Evolutionary conservation across 2,888 invertebrate genomes (phyloP), one percentile per base, ranked within the genome.

Genomic region (Steromphala cineraria): DNA sequence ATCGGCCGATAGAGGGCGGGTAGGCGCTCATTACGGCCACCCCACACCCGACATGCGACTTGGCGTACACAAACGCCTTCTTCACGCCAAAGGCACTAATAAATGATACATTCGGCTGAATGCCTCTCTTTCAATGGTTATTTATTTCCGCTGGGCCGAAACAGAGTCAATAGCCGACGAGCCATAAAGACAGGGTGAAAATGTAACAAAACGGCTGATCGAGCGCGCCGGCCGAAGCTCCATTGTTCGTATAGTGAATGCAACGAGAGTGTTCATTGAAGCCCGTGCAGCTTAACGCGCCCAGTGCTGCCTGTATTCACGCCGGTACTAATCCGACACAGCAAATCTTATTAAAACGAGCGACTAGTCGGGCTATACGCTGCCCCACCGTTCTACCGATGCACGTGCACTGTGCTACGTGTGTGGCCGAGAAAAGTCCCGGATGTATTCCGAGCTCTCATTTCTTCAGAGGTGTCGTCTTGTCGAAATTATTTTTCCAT

Each of bases 121-220:
- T 78, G 71, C 75, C 24, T 78, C 55, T 67, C 53, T 79, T 62
- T 78, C 78, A 78, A 53, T 75, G 56, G 78, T 62, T 81, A 81
- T 81, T 81, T 81, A 78, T 81, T 81, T 81, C 81, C 71, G 56
- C 36, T 31, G 79, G 46, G 53, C 75, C 75, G 40, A 62, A 62
- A 46, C 53, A 46, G 55, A 53, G 53, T 56, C 67, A 78, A 74
- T 55, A 52, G 79, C 53, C 74, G 31, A 28, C 31, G 24, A 67
- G 78, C 78, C 81, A 81, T 78, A 81, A 81, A 81, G 81, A 55
- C 79, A 74, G 74, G 52, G 67, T 78, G 75, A 78, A 81, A 79
- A 74, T 81, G 78, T 75, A 81, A 79, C 81, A 81, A 81, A 81
- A 81, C 75, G 81, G 55, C 53, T 24, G 67, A 67, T 62, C 53